A percentile compares a stretch with the other conserved stretches of the same genome.
phyloP scores from a whole-genome alignment of 53 echinoderm and acorn worm species.

The Echinarachnius parma region DNA sequence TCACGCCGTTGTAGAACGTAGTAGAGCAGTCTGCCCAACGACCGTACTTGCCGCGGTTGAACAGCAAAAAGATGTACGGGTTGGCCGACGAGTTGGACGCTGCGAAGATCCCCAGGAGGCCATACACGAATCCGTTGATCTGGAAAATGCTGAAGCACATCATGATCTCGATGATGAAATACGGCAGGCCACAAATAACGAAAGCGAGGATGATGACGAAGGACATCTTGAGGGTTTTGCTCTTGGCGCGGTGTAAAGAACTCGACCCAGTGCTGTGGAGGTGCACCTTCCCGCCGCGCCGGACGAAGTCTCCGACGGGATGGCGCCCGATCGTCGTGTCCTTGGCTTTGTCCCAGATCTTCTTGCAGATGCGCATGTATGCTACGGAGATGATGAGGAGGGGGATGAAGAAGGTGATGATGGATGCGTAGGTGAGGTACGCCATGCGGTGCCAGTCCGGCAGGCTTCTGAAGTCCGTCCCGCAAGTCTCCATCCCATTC shows the following conservation, averaged over 20 bases:
- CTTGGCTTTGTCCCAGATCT: conserved; percentile 89
- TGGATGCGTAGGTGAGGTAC: conserved; percentile 70
- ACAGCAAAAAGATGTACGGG: conserved; percentile 87
- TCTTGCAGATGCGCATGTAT: conserved; percentile 86
- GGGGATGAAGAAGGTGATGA: conserved; percentile 80
- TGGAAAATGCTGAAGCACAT: conserved; percentile 47
- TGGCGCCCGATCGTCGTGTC: conserved; percentile 61
- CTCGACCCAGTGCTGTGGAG: conserved; percentile 81
- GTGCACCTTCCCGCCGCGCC: conserved; percentile 64
- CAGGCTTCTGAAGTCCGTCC: conserved; percentile 53
- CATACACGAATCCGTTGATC: conserved; percentile 65
- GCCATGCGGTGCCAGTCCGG: conserved; percentile 56
- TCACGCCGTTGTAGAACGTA: neutral
- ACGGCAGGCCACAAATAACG: conserved; percentile 82
- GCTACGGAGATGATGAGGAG: conserved; percentile 78
- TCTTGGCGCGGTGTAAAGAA: conserved; percentile 76
- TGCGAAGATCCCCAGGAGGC: conserved; percentile 85
- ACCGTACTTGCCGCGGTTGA: conserved; percentile 56
- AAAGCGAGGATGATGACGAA: conserved; percentile 78
- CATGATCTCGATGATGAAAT: conserved; percentile 79
- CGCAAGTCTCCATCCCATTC: conserved; percentile 45
- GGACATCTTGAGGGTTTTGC: conserved; percentile 93
- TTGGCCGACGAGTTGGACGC: conserved; percentile 90
- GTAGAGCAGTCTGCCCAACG: conserved; percentile 29
- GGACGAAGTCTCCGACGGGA: conserved; percentile 35